Base-by-base conservation (phyloP, 1,140 invertebrate genomes). In the Drosophila setifemur region DNA sequence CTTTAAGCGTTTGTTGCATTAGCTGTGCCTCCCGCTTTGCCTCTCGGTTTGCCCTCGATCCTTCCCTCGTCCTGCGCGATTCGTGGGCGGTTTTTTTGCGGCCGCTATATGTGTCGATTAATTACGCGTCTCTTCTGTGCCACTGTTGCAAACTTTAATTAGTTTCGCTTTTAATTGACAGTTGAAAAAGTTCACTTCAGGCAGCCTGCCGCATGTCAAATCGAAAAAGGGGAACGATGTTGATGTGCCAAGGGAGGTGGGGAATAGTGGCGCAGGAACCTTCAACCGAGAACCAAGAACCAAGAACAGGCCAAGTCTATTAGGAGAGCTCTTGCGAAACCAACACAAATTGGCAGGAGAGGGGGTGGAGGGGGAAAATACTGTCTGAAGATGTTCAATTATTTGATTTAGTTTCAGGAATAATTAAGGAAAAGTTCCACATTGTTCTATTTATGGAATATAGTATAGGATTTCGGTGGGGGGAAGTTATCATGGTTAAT, bases 101-200 rank as follows among this genome's bases (percentile, higher is more conserved):
- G 44, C 43, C 19, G 55, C 39, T 72, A 28, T 64, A 70, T 85
- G 68, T 69, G 74, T 67, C 79, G 79, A 83, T 83, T 83, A 85
- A 83, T 83, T 83, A 83, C 79, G 67, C 81, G 79, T 85, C 78
- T 82, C 63, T 39, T 60, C 53, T 40, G 33, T 16, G 57, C 68
- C 67, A 55, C 37, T 82, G 60, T 64, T 64, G 79, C 75, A 86
- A 85, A 85, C 66, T 85, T 85, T 85, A 85, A 85, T 85, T 85
- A 85, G 81, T 85, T 85, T 85, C 75, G 53, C 52, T 74, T 83
- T 85, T 83, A 83, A 83, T 83, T 83, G 79, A 85, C 74, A 79
- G 66, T 60, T 63, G 70, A 71, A 85, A 83, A 83, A 85, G 73
- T 79, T 85, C 49, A 85, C 69, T 79, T 85, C 49, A 64, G 42